Evolutionary conservation across 2,888 invertebrate genomes (phyloP), one percentile per base, ranked within the genome.

Genomic region (Cryptocephalus primarius): DNA sequence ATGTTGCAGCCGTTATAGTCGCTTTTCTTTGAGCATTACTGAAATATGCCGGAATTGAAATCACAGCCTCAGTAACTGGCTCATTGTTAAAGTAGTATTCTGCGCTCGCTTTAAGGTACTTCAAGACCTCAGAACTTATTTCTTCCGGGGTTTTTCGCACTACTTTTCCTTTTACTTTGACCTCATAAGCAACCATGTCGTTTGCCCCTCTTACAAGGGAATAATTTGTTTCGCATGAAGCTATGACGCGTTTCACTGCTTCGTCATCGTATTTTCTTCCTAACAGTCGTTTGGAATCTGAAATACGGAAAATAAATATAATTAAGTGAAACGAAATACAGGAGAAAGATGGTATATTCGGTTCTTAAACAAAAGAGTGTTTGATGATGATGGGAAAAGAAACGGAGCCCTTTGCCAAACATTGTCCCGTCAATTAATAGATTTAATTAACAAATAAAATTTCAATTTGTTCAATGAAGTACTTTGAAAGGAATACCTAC

Each of bases 1-100:
- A 32, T 38, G 51, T 50, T 9, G 52, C 53, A 13, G 55, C 55
- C 32, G 14, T 42, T 11, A 43, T 48, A 2, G 55, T 55, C 13
- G 52, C 54, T 50, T 49, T 48, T 40, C 54, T 45, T 46, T 55
- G 54, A 1, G 51, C 50, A 11, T 52, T 51, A 44, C 43, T 53
- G 38, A 55, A 55, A 36, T 50, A 41, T 9, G 55, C 55, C 1
- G 55, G 55, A 6, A 55, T 43, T 2, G 55, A 49, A 45, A 55
- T 51, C 10, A 55, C 52, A 1, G 51, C 55, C 36, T 55, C 52
- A 1, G 47, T 51, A 8, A 55, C 48, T n/a, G 47, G 40, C 10
- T 13, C 31, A 10, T 48, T 49, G 6, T 52, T 32, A n/a, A n/a
- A n/a, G 39, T 47, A 49, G n/a, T 39, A 43, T 31, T 33, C 36